A percentile compares a stretch with the other conserved stretches of the same genome.
phyloP scores from a whole-genome alignment of 2,113 vertebrate species.

The Mesembrinibis cayennensis region DNA sequence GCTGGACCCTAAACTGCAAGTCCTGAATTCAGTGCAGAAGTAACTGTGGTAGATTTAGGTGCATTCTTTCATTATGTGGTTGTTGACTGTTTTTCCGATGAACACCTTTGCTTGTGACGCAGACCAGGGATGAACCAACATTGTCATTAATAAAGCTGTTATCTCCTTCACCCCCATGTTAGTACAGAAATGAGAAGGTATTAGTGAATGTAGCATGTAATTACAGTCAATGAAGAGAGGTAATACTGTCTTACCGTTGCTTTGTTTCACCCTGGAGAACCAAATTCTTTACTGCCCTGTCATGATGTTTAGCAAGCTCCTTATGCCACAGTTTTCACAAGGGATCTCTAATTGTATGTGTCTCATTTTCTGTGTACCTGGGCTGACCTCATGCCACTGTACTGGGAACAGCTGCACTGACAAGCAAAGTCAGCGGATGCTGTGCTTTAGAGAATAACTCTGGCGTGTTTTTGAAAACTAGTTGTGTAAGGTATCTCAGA shows the following conservation, averaged over 20 bases:
- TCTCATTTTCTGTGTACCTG: not conserved
- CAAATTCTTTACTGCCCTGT: not conserved
- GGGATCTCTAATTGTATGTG: not conserved
- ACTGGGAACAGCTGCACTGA: not conserved
- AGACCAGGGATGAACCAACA: not conserved
- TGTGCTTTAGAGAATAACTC: not conserved
- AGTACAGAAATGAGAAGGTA: not conserved
- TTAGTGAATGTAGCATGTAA: not conserved
- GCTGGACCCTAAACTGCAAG: not conserved
- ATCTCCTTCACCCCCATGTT: not conserved
- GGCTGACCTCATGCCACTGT: not conserved
- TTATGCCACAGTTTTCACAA: not conserved
- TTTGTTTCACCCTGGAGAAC: not conserved
- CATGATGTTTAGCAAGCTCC: not conserved
- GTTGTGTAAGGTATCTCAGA: not conserved
- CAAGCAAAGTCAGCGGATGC: fast-evolving
- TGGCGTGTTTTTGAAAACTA: not conserved
- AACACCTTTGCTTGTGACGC: not conserved
- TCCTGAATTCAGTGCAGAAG: not conserved
- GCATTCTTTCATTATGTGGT: not conserved
- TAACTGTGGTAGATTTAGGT: not conserved
- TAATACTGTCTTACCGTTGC: not conserved
- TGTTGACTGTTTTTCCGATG: not conserved
- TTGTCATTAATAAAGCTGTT: not conserved
- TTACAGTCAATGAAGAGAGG: not conserved